Evolutionary conservation across 2,113 vertebrate species (phyloP).

Genomic region (Scomber scombrus): DNA sequence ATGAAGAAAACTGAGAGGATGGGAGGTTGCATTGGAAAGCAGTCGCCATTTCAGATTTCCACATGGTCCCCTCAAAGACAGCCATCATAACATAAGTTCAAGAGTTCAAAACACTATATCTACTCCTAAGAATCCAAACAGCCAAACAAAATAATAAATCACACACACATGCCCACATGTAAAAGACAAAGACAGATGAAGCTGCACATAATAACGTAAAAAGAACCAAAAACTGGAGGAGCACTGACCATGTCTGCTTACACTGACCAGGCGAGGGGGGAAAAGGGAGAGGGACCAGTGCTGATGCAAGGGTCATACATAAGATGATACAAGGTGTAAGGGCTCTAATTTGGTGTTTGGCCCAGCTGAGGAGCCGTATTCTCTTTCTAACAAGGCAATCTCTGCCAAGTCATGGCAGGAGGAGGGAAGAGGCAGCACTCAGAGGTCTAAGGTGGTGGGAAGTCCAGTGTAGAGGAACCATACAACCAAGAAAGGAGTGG

Average conservation of each 20-base stretch:
- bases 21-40: background rate
- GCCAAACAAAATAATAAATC: conserved; percentile 15
- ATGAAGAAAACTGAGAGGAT: background rate
- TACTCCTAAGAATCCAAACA: background rate
- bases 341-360: conserved; percentile 90
- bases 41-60: conserved; percentile 4
- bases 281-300: conserved; percentile 78
- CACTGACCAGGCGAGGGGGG: conserved; percentile 53
- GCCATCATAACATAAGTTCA: conserved; percentile 18
- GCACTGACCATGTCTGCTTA: conserved; percentile 87
- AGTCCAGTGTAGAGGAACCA: conserved; percentile 47
- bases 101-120: background rate
- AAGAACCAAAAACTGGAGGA: conserved; percentile 31
- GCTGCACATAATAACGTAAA: background rate
- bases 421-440: conserved; percentile 34
- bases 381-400: conserved; percentile 72
- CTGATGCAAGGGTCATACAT: conserved; percentile 77
- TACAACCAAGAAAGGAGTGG: conserved; percentile 57
- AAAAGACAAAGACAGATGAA: conserved; percentile 1
- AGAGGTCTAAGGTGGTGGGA: conserved; percentile 50
- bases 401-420: conserved; percentile 78
- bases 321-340: conserved; percentile 80
- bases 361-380: conserved; percentile 82
- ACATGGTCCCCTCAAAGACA: conserved; percentile 9
- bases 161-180: conserved; percentile 19